Evolutionary conservation across 1,140 invertebrate genomes (phyloP).

Genomic region (Chelonus insularis): DNA sequence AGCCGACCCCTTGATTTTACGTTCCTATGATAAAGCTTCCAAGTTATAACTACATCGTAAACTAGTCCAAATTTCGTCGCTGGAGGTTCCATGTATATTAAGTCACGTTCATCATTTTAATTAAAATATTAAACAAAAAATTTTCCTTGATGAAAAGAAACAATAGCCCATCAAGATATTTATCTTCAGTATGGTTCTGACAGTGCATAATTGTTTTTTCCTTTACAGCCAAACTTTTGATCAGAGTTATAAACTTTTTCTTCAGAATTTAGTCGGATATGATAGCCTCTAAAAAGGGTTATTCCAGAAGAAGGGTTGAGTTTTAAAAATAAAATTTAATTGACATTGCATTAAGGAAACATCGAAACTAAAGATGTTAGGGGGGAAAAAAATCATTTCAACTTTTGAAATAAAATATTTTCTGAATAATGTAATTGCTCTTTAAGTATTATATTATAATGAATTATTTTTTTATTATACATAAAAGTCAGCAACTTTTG

Average conservation of each 20-base stretch:
- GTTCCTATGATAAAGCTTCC: constrained; percentile 33
- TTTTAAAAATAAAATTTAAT: constrained; percentile 2
- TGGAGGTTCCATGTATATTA: constrained; percentile 26
- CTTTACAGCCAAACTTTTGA: constrained; percentile 5
- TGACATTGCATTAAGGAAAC: constrained; percentile 2
- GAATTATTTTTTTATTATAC: too few relatives aligned
- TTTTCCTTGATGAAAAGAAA: not conserved
- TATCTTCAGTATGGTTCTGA: not conserved
- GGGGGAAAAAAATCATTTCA: too few relatives aligned
- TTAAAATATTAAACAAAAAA: constrained; percentile 43
- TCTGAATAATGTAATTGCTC: too few relatives aligned
- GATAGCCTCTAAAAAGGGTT: not conserved
- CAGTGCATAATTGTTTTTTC: not conserved
- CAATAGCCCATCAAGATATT: constrained; percentile 30
- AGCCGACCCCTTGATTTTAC: constrained; percentile 8
- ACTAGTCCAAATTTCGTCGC: constrained; percentile 34
- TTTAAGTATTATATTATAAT: too few relatives aligned
- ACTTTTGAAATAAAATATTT: too few relatives aligned
- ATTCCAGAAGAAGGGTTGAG: constrained; percentile 10
- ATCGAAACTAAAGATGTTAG: not conserved
- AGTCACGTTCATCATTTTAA: constrained; percentile 35
- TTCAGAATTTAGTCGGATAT: not conserved
- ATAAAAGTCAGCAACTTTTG: too few relatives aligned
- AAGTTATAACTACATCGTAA: constrained; percentile 40
- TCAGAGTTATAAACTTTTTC: not conserved